phyloP scores from a whole-genome alignment of 2,797 vertebrate genomes.

The Graptemys geographica region DNA sequence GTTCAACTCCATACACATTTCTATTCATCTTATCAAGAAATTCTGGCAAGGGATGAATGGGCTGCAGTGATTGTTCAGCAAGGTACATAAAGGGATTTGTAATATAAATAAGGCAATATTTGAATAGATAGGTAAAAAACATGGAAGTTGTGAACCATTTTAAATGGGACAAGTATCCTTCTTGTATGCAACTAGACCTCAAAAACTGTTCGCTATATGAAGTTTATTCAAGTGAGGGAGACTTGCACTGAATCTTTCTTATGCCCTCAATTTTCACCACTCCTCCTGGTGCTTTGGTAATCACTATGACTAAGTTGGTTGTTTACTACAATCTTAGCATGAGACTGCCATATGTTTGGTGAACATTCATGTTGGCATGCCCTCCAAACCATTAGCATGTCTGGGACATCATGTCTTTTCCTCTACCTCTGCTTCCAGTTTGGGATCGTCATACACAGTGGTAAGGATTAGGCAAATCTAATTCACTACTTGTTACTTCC shows the following conservation, averaged over 20 bases:
- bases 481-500: background rate
- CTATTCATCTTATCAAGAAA: constrained; percentile 1
- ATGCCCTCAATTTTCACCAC: background rate
- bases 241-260: background rate
- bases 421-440: background rate
- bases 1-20: background rate
- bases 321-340: background rate
- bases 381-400: background rate
- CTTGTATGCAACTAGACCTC: background rate
- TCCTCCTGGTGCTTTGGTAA: background rate
- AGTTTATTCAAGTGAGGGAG: background rate
- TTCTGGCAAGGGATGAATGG: background rate
- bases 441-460: background rate
- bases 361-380: background rate
- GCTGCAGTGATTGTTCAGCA: background rate
- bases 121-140: background rate
- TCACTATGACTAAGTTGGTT: background rate
- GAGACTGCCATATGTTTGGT: background rate
- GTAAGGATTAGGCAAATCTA: background rate
- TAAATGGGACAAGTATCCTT: background rate
- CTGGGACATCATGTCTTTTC: background rate
- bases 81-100: background rate
- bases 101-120: background rate
- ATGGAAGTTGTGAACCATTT: background rate
- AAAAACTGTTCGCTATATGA: background rate